phyloP scores from a whole-genome alignment of 2,113 vertebrate genomes.

The Euleptes europaea region DNA sequence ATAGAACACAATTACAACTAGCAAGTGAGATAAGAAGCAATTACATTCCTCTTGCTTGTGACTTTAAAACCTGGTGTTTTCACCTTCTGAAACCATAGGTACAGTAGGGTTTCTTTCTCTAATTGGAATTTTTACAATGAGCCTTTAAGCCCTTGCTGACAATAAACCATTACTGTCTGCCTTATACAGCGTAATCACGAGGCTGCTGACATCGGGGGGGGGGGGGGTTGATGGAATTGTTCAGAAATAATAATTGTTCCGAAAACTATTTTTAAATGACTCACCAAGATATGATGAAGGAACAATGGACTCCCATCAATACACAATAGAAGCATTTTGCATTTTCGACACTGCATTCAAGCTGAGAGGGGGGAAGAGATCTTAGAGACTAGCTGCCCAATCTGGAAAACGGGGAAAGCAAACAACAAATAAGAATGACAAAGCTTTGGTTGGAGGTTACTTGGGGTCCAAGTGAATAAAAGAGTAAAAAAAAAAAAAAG shows the following conservation, averaged over 20 bases:
- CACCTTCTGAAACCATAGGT: slow-evolving; percentile 33
- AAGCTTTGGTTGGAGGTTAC: not conserved
- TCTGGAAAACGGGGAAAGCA: not conserved
- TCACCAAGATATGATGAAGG: not conserved
- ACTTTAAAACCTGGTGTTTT: slow-evolving; percentile 34
- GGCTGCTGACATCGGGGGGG: not conserved
- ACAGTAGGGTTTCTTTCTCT: slow-evolving; percentile 5
- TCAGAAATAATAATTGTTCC: slow-evolving; percentile 8
- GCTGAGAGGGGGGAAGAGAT: not conserved
- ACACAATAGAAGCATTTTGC: not conserved
- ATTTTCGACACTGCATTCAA: not conserved
- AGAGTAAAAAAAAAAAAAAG: not conserved
- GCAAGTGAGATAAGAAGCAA: slow-evolving; percentile 37
- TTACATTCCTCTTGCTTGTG: slow-evolving; percentile 35
- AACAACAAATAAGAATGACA: not conserved
- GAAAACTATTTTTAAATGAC: slow-evolving; percentile 1
- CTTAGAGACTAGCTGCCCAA: not conserved
- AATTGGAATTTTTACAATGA: slow-evolving; percentile 17
- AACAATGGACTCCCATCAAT: slow-evolving; percentile 1
- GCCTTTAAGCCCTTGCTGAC: not conserved
- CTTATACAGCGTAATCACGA: not conserved
- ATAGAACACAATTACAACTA: slow-evolving; percentile 48
- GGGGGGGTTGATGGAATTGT: not conserved
- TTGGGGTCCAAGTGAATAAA: not conserved
- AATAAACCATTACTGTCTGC: not conserved